Conservation (phyloP, 2,113 vertebrate genomes). For the Xenopus tropicalis region UCB_Xtro_10.0 CM004443.2:40837501-40838000, state of each 20-base stretch:
- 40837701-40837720: slow-evolving; percentile 41
- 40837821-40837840: too few species aligned
- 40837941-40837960: too few species aligned
- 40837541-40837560: slow-evolving; percentile 79
- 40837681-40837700: slow-evolving; percentile 85
- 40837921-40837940: too few species aligned
- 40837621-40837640: slow-evolving; percentile 90
- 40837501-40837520: too few species aligned
- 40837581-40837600: slow-evolving; percentile 83
- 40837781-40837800: too few species aligned
- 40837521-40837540: slow-evolving; percentile 80
- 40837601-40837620: slow-evolving; percentile 60
- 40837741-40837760: not conserved
- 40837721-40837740: not conserved
- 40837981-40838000: too few species aligned
- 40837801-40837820: too few species aligned
- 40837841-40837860: too few species aligned
- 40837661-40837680: slow-evolving; percentile 81
- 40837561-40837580: slow-evolving; percentile 87
- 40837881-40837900: too few species aligned
- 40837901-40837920: too few species aligned
- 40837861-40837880: too few species aligned
- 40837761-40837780: not conserved
- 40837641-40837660: slow-evolving; percentile 69
- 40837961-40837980: too few species aligned